Conservation (phyloP, 2,797 vertebrate genomes). For the Monodelphis domestica region DNA sequence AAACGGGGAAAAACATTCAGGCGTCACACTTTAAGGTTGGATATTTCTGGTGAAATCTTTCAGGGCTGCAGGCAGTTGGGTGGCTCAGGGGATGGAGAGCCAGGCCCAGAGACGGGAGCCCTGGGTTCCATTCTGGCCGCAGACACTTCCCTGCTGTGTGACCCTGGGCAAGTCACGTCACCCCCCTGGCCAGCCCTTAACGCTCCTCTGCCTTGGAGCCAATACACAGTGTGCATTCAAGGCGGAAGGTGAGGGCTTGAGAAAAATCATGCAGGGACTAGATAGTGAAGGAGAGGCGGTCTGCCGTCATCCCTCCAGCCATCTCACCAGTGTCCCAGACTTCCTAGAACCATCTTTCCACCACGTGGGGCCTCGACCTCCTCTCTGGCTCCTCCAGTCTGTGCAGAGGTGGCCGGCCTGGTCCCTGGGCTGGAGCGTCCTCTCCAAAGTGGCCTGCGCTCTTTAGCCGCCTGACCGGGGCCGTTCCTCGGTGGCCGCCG, state of each 20-base stretch:
- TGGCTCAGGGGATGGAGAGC: no score
- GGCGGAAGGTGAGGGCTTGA: no score
- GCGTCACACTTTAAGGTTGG: neutral
- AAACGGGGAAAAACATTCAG: neutral
- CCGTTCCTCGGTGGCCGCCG: neutral
- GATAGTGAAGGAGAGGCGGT: neutral
- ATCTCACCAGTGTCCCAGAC: neutral
- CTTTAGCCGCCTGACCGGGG: neutral
- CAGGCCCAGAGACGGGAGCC: no score
- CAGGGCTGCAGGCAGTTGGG: no score
- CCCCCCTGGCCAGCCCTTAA: no score
- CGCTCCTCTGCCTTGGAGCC: no score
- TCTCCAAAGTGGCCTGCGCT: neutral
- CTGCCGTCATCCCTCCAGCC: neutral
- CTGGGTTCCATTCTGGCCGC: no score
- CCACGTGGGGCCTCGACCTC: neutral
- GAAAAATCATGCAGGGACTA: no score
- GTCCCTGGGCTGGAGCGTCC: no score
- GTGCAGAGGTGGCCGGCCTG: neutral
- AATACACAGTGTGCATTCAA: no score
- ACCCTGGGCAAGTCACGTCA: no score
- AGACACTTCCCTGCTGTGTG: no score
- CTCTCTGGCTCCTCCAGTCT: neutral
- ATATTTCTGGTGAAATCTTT: neutral
- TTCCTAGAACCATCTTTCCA: neutral